Conservation (phyloP, 2,113 vertebrate species). For the Meleagris gallopavo region DNA sequence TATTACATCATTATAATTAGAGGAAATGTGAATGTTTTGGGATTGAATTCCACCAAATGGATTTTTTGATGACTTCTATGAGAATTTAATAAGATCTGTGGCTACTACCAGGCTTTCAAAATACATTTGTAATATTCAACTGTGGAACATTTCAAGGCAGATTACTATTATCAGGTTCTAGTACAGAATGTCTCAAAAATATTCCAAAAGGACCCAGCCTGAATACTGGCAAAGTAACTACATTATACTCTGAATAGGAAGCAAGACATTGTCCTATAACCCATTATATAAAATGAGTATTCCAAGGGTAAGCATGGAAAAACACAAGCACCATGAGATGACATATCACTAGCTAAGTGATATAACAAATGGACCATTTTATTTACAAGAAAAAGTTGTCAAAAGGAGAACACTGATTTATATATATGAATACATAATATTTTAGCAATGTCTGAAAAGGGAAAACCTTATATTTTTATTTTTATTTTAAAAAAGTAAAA, state of each 20-base stretch:
- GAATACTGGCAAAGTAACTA: background rate
- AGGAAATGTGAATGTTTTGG: background rate
- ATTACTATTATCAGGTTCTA: background rate
- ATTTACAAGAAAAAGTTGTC: background rate
- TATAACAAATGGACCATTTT: background rate
- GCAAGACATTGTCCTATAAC: background rate
- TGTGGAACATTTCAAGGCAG: background rate
- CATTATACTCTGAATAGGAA: background rate
- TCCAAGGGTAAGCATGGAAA: background rate
- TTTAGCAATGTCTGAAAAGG: background rate
- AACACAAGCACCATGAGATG: background rate
- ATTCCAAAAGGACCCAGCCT: background rate
- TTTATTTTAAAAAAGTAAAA: background rate
- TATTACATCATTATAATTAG: background rate
- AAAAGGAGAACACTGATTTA: background rate
- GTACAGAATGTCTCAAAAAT: slow-evolving; percentile 8
- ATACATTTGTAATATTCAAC: background rate
- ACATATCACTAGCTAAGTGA: background rate
- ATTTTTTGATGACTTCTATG: background rate
- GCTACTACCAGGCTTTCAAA: background rate
- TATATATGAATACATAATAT: background rate
- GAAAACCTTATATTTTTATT: background rate
- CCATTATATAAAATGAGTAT: background rate
- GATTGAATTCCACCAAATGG: background rate
- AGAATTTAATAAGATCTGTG: background rate